These are phyloP conservation scores for Geothlypis trichas DNA, from an alignment of 2,113 vertebrate species.

Conservation along the genomic window DNA sequence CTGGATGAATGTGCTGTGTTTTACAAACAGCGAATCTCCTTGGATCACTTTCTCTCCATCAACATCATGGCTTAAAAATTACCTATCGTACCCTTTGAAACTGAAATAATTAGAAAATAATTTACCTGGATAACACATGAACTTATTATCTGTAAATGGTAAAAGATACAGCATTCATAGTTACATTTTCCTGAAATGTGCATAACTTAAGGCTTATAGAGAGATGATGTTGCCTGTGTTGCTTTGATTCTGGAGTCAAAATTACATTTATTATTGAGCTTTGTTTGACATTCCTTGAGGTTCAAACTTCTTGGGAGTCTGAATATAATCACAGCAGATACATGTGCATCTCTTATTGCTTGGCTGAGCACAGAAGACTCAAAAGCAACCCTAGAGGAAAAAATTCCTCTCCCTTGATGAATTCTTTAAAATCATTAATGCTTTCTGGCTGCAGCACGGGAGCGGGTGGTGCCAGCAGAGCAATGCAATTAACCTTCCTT, in stretches of 20 bases:
- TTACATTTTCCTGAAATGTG: not conserved
- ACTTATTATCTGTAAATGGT: not conserved
- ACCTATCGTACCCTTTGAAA: not conserved
- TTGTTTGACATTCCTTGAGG: slow-evolving; percentile 47
- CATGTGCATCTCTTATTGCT: slow-evolving; percentile 27
- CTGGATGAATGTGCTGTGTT: not conserved
- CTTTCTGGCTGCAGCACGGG: not conserved
- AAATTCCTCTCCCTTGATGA: slow-evolving; percentile 12
- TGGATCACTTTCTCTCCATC: not conserved
- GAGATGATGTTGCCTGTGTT: not conserved
- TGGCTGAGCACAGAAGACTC: slow-evolving; percentile 44
- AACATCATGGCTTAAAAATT: not conserved
- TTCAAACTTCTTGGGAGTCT: slow-evolving; percentile 35
- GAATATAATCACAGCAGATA: slow-evolving; percentile 44
- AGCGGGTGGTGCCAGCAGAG: slow-evolving; percentile 11
- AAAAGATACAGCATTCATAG: not conserved
- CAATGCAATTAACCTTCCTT: slow-evolving; percentile 68
- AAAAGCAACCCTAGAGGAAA: slow-evolving; percentile 16
- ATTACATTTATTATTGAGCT: slow-evolving; percentile 45
- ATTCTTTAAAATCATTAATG: slow-evolving; percentile 58
- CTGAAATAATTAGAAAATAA: not conserved
- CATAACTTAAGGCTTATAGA: not conserved
- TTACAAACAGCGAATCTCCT: not conserved
- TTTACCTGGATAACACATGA: not conserved
- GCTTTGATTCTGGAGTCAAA: slow-evolving; percentile 17